phyloP scores from a whole-genome alignment of 2,888 invertebrate genomes.

The Leptinotarsa juncta region DNA sequence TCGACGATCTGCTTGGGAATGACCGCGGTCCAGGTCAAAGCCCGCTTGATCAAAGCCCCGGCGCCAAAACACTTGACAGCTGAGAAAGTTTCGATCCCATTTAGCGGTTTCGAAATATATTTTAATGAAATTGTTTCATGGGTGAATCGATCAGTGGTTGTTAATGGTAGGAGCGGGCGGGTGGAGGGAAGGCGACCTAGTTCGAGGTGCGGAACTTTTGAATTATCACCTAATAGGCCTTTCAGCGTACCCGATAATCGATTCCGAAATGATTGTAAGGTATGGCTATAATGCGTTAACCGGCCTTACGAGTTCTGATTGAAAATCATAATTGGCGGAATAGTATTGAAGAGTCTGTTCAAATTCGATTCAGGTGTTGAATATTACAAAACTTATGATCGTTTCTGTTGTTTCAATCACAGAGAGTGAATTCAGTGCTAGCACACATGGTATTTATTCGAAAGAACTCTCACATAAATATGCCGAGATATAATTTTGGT shows the following conservation, averaged over 20 bases:
- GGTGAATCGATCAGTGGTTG: constrained; percentile 15
- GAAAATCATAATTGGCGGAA: constrained; percentile 11
- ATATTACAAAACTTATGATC: too few species aligned
- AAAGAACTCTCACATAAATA: too few species aligned
- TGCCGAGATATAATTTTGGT: too few species aligned
- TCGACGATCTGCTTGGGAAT: background rate
- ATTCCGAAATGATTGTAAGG: constrained; percentile 14
- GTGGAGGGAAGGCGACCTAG: background rate
- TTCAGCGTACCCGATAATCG: constrained; percentile 16
- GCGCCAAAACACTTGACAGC: constrained; percentile 61
- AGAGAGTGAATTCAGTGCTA: too few species aligned
- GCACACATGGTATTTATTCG: too few species aligned
- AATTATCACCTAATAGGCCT: constrained; percentile 21
- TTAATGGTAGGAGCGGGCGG: background rate
- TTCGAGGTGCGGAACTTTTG: constrained; percentile 20
- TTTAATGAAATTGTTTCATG: constrained; percentile 47
- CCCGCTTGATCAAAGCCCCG: constrained; percentile 60
- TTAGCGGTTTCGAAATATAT: constrained; percentile 52
- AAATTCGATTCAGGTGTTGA: too few species aligned
- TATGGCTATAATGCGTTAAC: constrained; percentile 2
- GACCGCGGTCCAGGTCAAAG: constrained; percentile 55
- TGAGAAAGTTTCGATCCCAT: constrained; percentile 50
- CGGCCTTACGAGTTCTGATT: constrained; percentile 1
- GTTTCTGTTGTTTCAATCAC: too few species aligned
- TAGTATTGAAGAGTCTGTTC: background rate